Conservation (phyloP, 2,797 vertebrate species). For the Ficedula albicollis region DNA sequence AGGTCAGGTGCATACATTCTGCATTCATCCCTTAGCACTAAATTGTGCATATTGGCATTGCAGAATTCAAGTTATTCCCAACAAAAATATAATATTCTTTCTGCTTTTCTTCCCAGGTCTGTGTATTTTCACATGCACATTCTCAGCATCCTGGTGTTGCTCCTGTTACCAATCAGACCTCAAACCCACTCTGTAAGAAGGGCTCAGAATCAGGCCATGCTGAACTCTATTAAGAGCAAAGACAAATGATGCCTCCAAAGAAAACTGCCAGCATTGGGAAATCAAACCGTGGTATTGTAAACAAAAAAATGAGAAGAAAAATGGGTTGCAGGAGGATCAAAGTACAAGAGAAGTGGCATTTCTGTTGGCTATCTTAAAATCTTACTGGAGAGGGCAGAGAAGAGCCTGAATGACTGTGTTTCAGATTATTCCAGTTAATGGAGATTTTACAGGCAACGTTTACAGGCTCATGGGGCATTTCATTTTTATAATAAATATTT, state of each 20-base stretch:
- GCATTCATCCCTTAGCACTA: background rate
- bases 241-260: conserved; percentile 59
- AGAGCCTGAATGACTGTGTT: conserved; percentile 28
- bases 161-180: conserved; percentile 80
- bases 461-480: conserved; percentile 66
- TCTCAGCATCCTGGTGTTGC: conserved; percentile 85
- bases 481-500: conserved; percentile 63
- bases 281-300: background rate
- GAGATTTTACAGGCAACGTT: conserved; percentile 68
- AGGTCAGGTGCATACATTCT: background rate
- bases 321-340: background rate
- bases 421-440: background rate
- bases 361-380: conserved; percentile 10
- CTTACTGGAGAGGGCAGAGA: conserved; percentile 18
- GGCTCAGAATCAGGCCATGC: background rate
- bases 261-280: background rate
- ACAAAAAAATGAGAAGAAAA: background rate
- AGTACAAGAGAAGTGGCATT: background rate
- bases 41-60: background rate
- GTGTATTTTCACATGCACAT: conserved; percentile 94
- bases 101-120: conserved; percentile 80
- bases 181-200: background rate
- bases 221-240: conserved; percentile 69
- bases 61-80: background rate
- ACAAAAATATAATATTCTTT: background rate